A percentile compares a stretch with the other conserved stretches of the same genome.
Conservation (phyloP, 1,140 invertebrate genomes). For the Euura lappo region DNA sequence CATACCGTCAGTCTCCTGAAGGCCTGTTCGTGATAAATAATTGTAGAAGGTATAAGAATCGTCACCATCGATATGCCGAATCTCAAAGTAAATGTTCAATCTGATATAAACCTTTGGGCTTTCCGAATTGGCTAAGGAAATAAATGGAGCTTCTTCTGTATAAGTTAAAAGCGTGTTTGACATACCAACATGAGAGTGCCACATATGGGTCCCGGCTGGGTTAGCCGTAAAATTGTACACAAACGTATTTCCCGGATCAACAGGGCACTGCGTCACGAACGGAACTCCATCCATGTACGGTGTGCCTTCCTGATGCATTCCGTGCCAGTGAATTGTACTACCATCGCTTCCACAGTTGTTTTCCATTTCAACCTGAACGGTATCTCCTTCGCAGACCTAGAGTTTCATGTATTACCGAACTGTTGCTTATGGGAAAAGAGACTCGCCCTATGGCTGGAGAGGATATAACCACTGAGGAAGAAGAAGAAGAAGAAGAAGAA, state of each 20-base stretch:
- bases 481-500: no score
- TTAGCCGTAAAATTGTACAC: constrained; percentile 59
- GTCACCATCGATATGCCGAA: no score
- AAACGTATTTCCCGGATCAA: constrained; percentile 64
- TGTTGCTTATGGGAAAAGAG: neutral
- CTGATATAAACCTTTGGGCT: no score
- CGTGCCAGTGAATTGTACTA: constrained; percentile 67
- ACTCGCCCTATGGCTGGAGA: neutral
- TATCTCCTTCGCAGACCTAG: constrained; percentile 76
- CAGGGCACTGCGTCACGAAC: constrained; percentile 83
- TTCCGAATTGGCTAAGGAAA: no score
- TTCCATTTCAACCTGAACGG: constrained; percentile 55
- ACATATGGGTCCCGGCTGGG: constrained; percentile 63
- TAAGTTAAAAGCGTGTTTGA: no score
- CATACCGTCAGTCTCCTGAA: constrained; percentile 36
- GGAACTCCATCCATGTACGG: constrained; percentile 87
- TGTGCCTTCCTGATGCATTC: constrained; percentile 60
- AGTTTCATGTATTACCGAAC: constrained; percentile 14
- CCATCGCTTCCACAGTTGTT: constrained; percentile 83
- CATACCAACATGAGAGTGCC: constrained; percentile 53
- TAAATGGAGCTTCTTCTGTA: no score
- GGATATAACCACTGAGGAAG: neutral
- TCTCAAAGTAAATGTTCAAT: no score
- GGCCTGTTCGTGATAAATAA: constrained; percentile 43
- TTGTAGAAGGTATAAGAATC: no score